Base-by-base conservation (phyloP, 64 coral and sea anemone genomes). In the Montipora capricornis region DNA sequence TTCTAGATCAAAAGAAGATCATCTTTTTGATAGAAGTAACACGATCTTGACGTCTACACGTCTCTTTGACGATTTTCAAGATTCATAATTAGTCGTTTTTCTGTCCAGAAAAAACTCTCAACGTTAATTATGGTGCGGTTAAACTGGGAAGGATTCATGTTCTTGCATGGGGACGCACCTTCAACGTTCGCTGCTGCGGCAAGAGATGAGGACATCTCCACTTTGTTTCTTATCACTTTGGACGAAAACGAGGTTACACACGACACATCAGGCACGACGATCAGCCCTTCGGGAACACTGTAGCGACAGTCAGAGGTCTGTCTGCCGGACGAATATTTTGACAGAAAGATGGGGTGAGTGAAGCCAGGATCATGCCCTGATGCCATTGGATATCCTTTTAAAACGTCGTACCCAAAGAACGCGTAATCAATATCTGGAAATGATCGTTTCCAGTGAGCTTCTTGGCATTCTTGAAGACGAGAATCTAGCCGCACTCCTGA, bases 281-380 rank as follows among this genome's bases (percentile, higher is more conserved):
- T 10, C 73, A 89, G 20, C 4, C 87, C 87, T 77, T 57, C 37
- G 1, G 87, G 87, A 59, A 89, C 87, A 26, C 87, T 89, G 87
- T 89, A 89, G 20, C 87, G 71, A 89, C 87, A 89, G 87, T 89
- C 87, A 78, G 87, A 77, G 22, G 87, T 89, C 50, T 89, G 73
- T 51, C 60, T 71, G 16, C 19, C 66, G 4, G 82, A 24, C 4
- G 44, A n/a, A 22, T 86, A 86, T 2, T 73, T 44, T 86, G 82
- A 22, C 16, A 86, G 3, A 17, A 86, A 86, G 44, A 86, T 86
- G 70, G 82, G 82, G 62, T 86, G 82, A 9, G 82, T 86, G 16
- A 86, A 86, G 64, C 82, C 82, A 70, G 82, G 82, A 86, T 86
- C 82, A 71, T 86, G 82, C 15, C 82, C 82, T 70, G 46, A n/a